Evolutionary conservation across 2,888 invertebrate genomes (phyloP).

Genomic region (Nowickia ferox): DNA sequence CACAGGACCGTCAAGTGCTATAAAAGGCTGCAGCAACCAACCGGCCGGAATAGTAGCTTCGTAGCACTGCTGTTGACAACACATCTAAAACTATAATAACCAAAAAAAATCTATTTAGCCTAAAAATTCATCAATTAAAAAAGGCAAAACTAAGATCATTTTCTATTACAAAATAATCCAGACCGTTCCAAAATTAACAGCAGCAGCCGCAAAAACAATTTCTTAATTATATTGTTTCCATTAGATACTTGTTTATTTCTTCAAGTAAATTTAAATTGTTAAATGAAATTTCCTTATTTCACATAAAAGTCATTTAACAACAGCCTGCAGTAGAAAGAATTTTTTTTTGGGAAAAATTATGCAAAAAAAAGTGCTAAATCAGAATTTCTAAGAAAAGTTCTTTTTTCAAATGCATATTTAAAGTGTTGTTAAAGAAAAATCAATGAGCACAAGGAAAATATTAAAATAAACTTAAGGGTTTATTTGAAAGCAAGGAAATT

Average conservation of each 20-base stretch:
- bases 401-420: slow-evolving; percentile 33
- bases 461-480: slow-evolving; percentile 49
- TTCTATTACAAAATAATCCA: slow-evolving; percentile 50
- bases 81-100: slow-evolving; percentile 48
- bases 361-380: slow-evolving; percentile 53
- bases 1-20: slow-evolving; percentile 65
- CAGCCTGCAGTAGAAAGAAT: slow-evolving; percentile 30
- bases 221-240: slow-evolving; percentile 59
- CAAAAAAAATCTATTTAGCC: slow-evolving; percentile 42
- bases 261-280: slow-evolving; percentile 48
- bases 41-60: slow-evolving; percentile 73
- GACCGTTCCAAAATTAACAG: slow-evolving; percentile 44
- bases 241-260: slow-evolving; percentile 50
- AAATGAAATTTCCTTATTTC: slow-evolving; percentile 45
- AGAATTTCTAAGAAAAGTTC: slow-evolving; percentile 5
- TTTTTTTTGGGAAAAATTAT: slow-evolving; percentile 23
- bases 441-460: slow-evolving; percentile 49
- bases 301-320: slow-evolving; percentile 17
- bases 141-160: slow-evolving; percentile 58
- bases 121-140: slow-evolving; percentile 47
- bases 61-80: slow-evolving; percentile 70
- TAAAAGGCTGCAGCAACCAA: slow-evolving; percentile 68
- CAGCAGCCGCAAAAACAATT: slow-evolving; percentile 59
- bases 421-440: slow-evolving; percentile 58
- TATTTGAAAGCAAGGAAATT: slow-evolving; percentile 34